Conservation (phyloP, 2,888 invertebrate genomes). For the Aromia moschata region DNA sequence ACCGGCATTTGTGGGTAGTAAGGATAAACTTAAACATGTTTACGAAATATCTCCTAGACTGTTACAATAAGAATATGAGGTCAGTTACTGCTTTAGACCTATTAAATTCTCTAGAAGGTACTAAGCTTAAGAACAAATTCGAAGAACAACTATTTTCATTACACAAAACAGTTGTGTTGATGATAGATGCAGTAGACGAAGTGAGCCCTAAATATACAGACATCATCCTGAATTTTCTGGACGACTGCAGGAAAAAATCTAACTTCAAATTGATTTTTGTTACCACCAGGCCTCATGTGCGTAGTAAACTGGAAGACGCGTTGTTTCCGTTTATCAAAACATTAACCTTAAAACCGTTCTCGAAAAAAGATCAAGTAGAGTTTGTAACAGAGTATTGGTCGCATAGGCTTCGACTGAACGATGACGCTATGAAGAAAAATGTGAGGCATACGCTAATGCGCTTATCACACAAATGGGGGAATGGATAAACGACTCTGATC, state of each 20-base stretch:
- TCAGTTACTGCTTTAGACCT: neutral
- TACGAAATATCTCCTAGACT: neutral
- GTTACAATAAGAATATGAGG: neutral
- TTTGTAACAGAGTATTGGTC: constrained; percentile 12
- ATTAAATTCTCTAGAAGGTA: neutral
- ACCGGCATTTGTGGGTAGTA: neutral
- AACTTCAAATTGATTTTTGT: constrained; percentile 14
- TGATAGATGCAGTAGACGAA: constrained; percentile 19
- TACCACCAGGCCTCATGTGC: constrained; percentile 13
- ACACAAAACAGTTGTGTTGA: neutral
- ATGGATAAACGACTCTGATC: neutral
- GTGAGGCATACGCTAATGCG: neutral
- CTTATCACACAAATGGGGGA: neutral
- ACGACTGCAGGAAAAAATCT: neutral
- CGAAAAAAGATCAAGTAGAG: neutral
- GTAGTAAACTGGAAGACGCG: neutral
- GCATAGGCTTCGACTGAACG: too few species aligned
- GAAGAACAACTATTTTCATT: neutral
- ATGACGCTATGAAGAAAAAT: too few species aligned
- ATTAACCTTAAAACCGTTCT: constrained; percentile 2
- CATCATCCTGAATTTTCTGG: constrained; percentile 1
- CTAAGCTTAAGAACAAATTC: neutral
- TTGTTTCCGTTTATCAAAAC: neutral
- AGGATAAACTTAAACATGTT: neutral
- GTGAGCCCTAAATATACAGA: neutral